Conservation (phyloP, 2,797 vertebrate species). For the Chaetophractus vellerosus region DNA sequence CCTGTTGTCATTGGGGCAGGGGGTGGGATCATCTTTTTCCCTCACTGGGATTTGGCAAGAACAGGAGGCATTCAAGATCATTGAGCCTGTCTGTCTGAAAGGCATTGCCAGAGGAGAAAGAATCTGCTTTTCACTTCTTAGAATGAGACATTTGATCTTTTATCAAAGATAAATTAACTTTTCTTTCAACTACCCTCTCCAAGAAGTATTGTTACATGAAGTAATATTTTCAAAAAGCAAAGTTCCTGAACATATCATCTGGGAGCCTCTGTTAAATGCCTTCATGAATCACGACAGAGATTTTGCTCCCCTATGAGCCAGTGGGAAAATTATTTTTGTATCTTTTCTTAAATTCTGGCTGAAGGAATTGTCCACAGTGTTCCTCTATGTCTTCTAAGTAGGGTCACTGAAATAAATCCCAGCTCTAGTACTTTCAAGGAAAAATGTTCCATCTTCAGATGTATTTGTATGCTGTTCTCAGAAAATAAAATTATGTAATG, state of each 20-base stretch:
- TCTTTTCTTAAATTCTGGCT: background rate
- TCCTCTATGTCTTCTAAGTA: background rate
- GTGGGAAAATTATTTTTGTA: background rate
- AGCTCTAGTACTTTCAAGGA: background rate
- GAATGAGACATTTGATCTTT: background rate
- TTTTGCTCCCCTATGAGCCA: background rate
- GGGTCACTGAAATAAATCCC: background rate
- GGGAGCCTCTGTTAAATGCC: background rate
- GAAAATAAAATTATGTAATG: background rate
- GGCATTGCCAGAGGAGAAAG: background rate
- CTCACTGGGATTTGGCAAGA: background rate
- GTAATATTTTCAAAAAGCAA: background rate
- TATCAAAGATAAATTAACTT: background rate
- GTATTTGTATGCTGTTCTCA: background rate
- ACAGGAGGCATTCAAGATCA: background rate
- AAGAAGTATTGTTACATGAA: background rate
- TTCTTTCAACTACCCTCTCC: background rate
- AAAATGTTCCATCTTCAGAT: background rate
- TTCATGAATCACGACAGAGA: background rate
- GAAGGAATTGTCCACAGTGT: background rate
- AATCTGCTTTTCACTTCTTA: background rate
- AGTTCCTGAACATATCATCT: background rate
- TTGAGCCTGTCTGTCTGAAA: background rate
- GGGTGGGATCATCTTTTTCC: background rate
- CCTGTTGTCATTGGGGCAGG: too few species aligned